These are phyloP conservation scores for Mustelus asterias DNA, from an alignment of 2,113 vertebrate species.

Conservation along the genomic window DNA sequence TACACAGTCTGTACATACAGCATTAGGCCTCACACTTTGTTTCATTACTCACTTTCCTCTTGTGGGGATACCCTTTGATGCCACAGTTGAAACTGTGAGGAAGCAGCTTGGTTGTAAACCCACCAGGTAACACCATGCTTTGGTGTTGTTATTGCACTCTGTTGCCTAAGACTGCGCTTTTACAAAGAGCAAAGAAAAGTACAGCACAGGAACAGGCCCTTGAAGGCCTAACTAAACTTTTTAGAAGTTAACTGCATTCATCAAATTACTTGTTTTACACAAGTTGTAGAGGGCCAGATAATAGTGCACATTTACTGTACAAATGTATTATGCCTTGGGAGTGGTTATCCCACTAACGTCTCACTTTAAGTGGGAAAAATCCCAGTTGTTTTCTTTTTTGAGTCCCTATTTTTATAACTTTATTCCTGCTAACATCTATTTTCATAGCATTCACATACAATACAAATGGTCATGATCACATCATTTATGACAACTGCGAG, in stretches of 20 bases:
- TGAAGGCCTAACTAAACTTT: no score
- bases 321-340: background rate
- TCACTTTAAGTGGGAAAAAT: background rate
- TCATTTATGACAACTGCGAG: no score
- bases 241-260: background rate
- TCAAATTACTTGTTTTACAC: background rate
- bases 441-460: background rate
- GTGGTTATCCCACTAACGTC: background rate
- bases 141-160: background rate
- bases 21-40: background rate
- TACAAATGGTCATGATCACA: background rate
- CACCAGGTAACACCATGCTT: background rate
- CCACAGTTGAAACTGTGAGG: background rate
- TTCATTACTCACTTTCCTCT: background rate
- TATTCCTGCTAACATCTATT: background rate
- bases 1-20: background rate
- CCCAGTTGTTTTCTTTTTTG: background rate
- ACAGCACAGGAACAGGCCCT: no score
- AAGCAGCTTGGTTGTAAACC: background rate
- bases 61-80: background rate
- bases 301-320: background rate
- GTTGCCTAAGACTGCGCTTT: background rate
- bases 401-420: background rate
- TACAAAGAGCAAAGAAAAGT: background rate
- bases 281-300: background rate